Evolutionary conservation across 2,797 vertebrate genomes (phyloP).

Genomic region (Acanthornis magna): DNA sequence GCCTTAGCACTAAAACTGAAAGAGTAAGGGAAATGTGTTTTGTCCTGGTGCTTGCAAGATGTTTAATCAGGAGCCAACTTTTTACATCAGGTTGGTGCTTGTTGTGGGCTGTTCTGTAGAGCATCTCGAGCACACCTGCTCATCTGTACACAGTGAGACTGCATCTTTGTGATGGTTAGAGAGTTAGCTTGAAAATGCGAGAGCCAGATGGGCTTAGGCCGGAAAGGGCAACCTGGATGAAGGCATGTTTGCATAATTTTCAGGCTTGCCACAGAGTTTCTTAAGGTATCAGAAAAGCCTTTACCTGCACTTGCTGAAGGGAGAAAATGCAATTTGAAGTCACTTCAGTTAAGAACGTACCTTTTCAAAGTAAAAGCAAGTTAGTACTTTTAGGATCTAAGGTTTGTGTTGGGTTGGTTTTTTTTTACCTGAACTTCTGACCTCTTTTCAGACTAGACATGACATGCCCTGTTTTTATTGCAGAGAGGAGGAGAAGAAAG

Average conservation of each 20-base stretch:
- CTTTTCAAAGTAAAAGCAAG: not conserved
- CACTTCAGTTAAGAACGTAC: not conserved
- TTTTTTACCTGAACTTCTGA: not conserved
- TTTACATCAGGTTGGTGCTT: not conserved
- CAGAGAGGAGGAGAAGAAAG: not conserved
- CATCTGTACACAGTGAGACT: fast-evolving
- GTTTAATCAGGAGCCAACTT: not conserved
- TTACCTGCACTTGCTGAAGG: not conserved
- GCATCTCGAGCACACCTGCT: not conserved
- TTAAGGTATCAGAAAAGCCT: not conserved
- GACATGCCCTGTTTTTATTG: not conserved
- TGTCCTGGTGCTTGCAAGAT: not conserved
- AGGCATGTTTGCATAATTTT: fast-evolving
- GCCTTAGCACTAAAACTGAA: not conserved
- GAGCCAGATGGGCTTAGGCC: not conserved
- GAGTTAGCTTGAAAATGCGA: not conserved
- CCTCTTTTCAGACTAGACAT: not conserved
- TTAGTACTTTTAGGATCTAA: not conserved
- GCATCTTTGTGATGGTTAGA: not conserved
- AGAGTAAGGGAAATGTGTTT: not conserved
- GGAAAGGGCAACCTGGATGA: not conserved
- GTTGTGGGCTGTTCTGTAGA: not conserved
- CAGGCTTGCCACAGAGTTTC: not conserved
- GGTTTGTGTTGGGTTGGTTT: not conserved
- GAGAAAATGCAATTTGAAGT: not conserved